Percentiles rank a stretch among this genome's conserved stretches.
These are phyloP conservation scores for Ophthalmolycus amberensis DNA, from an alignment of 2,113 vertebrate species.

Conservation along the genomic window DNA sequence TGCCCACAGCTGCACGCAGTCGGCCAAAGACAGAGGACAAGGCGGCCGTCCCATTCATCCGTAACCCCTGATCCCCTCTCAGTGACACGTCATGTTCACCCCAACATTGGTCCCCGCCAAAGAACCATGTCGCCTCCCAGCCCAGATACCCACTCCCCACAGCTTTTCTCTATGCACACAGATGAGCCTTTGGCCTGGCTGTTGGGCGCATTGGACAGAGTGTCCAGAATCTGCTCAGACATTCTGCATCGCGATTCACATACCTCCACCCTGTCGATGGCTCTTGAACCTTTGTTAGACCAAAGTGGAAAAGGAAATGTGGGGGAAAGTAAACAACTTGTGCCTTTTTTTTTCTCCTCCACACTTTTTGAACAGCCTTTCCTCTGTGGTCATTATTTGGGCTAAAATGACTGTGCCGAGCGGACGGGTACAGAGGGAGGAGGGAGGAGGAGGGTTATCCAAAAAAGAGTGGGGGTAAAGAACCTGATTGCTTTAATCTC, in stretches of 20 bases:
- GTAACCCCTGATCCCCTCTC: constrained; percentile 82
- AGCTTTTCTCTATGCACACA: constrained; percentile 61
- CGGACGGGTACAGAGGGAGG: constrained; percentile 62
- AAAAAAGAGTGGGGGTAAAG: constrained; percentile 85
- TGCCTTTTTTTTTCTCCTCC: constrained; percentile 56
- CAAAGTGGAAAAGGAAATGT: constrained; percentile 73
- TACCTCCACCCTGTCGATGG: constrained; percentile 52
- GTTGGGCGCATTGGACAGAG: constrained; percentile 46
- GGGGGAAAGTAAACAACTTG: constrained; percentile 78
- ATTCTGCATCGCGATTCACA: constrained; percentile 39
- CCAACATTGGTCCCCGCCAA: constrained; percentile 73
- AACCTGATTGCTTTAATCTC: constrained; percentile 93
- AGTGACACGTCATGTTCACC: constrained; percentile 80
- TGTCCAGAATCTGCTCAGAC: constrained; percentile 57
- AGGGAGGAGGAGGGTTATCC: constrained; percentile 58
- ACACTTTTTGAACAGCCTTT: constrained; percentile 53
- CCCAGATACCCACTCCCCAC: constrained; percentile 45
- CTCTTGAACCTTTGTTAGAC: constrained; percentile 65
- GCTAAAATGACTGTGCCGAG: constrained; percentile 73
- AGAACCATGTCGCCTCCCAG: constrained; percentile 64
- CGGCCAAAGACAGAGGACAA: constrained; percentile 79
- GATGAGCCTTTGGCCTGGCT: constrained; percentile 68
- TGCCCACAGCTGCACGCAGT: constrained; percentile 79
- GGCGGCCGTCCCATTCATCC: constrained; percentile 81
- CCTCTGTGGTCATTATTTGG: constrained; percentile 72